Percentiles rank a stretch among this genome's conserved stretches.
Evolutionary conservation across 2,888 invertebrate genomes (phyloP).

Genomic region (Operophtera brumata): DNA sequence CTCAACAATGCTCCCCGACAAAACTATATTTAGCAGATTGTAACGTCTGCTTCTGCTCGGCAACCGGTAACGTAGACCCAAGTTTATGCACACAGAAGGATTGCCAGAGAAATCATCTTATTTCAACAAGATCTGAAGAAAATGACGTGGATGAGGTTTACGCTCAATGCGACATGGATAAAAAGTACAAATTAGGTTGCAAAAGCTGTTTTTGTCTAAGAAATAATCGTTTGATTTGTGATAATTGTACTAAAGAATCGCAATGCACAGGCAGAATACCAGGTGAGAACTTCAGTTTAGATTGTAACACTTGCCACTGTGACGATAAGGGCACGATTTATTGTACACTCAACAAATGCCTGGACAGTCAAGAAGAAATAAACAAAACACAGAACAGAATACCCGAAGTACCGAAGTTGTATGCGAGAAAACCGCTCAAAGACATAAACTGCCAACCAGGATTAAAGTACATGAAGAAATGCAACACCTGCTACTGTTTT

Average conservation of each 20-base stretch:
- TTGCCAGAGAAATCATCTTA: conserved; percentile 47
- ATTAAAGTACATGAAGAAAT: conserved; percentile 51
- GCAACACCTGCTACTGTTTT: conserved; percentile 62
- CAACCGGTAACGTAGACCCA: conserved; percentile 44
- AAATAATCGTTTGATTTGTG: conserved; percentile 70
- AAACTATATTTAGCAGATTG: conserved; percentile 61
- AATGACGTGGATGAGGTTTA: conserved; percentile 48
- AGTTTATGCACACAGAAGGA: conserved; percentile 52
- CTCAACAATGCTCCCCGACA: conserved; percentile 46
- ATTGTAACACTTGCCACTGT: conserved; percentile 80
- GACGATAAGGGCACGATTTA: conserved; percentile 60
- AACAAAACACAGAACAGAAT: conserved; percentile 3
- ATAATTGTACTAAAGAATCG: conserved; percentile 56
- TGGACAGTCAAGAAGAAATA: conserved; percentile 25
- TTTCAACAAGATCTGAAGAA: conserved; percentile 19
- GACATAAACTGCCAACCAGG: conserved; percentile 50
- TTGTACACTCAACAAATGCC: conserved; percentile 65
- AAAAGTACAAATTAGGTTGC: conserved; percentile 72
- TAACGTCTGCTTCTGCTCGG: conserved; percentile 63
- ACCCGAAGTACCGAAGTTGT: conserved; percentile 17
- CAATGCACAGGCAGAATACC: conserved; percentile 41
- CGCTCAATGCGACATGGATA: conserved; percentile 58
- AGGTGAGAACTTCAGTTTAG: conserved; percentile 59
- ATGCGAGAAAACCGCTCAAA: conserved; percentile 31
- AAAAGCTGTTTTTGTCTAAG: conserved; percentile 74